These are phyloP conservation scores for Cepphus grylle DNA, from an alignment of 2,113 vertebrate species.

Conservation along the genomic window DNA sequence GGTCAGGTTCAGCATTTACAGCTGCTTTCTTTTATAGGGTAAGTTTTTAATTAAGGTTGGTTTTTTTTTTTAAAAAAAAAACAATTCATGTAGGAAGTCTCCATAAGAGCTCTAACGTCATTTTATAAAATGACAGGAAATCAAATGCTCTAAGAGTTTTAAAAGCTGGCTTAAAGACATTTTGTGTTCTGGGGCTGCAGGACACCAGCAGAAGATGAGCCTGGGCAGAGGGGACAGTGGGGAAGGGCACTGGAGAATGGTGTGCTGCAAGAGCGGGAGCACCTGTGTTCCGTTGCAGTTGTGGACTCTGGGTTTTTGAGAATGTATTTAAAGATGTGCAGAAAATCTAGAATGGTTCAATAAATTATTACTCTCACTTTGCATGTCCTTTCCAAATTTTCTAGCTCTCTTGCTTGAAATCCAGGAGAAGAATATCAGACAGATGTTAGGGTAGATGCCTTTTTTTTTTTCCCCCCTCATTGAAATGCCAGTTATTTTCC, in stretches of 20 bases:
- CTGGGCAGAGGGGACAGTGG: background rate
- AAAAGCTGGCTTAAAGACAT: background rate
- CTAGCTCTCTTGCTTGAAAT: background rate
- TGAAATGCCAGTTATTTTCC: background rate
- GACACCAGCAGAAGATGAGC: background rate
- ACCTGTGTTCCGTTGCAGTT: background rate
- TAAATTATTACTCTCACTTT: slow-evolving; percentile 33
- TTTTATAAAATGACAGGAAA: slow-evolving; percentile 48
- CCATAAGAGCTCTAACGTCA: background rate
- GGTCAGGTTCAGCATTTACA: slow-evolving; percentile 46
- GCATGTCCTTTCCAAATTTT: slow-evolving; percentile 35
- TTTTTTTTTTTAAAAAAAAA: background rate
- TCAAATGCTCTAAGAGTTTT: background rate
- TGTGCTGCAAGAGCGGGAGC: background rate
- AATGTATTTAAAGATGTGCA: slow-evolving; percentile 17
- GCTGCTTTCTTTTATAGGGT: slow-evolving; percentile 50
- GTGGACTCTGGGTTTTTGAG: background rate
- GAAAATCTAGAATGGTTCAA: slow-evolving; percentile 36
- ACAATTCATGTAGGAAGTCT: background rate
- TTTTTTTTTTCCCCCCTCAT: background rate
- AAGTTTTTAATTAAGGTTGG: slow-evolving; percentile 36
- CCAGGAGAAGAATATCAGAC: background rate
- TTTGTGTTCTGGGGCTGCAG: background rate
- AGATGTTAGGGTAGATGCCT: background rate
- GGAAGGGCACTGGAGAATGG: background rate